Percentiles rank a stretch among this genome's conserved stretches.
These are phyloP conservation scores for Acleris cristana DNA, from an alignment of 2,888 invertebrate species.

Conservation along the genomic window DNA sequence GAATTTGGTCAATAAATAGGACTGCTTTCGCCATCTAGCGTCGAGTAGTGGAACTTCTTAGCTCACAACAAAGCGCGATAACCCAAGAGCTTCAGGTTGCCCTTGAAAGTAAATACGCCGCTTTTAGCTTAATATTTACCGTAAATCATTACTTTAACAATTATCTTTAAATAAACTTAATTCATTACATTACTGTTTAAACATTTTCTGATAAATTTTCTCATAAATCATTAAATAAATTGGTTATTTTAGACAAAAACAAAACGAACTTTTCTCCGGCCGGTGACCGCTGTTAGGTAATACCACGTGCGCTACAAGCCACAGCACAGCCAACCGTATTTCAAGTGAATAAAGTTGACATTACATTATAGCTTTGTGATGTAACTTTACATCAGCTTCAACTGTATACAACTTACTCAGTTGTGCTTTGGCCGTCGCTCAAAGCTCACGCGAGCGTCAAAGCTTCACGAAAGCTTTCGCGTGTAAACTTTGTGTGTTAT, in stretches of 20 bases:
- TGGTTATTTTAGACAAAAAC: neutral
- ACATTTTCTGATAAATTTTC: too few relatives aligned
- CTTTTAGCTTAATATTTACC: neutral
- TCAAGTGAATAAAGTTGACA: neutral
- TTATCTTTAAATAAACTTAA: too few relatives aligned
- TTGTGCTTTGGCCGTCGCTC: slow-evolving; percentile 24
- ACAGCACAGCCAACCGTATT: neutral
- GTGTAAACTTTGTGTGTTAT: neutral
- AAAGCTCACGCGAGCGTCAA: slow-evolving; percentile 24
- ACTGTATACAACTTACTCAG: slow-evolving; percentile 25
- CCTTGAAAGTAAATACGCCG: neutral
- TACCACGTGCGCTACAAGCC: slow-evolving; percentile 21
- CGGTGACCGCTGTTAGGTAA: slow-evolving; percentile 48
- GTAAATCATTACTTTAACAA: neutral
- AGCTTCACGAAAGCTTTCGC: slow-evolving; percentile 4
- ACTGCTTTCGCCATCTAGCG: slow-evolving; percentile 49
- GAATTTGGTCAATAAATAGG: neutral
- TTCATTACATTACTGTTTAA: too few relatives aligned
- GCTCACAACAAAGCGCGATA: slow-evolving; percentile 31
- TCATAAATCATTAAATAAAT: too few relatives aligned
- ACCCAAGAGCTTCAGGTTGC: slow-evolving; percentile 15
- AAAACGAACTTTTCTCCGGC: slow-evolving; percentile 38
- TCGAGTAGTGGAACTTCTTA: slow-evolving; percentile 48
- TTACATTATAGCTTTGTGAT: slow-evolving; percentile 4
- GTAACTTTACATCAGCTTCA: slow-evolving; percentile 21